Evolutionary conservation across 2,888 invertebrate species (phyloP).

Genomic region (Nemurella pictetii): DNA sequence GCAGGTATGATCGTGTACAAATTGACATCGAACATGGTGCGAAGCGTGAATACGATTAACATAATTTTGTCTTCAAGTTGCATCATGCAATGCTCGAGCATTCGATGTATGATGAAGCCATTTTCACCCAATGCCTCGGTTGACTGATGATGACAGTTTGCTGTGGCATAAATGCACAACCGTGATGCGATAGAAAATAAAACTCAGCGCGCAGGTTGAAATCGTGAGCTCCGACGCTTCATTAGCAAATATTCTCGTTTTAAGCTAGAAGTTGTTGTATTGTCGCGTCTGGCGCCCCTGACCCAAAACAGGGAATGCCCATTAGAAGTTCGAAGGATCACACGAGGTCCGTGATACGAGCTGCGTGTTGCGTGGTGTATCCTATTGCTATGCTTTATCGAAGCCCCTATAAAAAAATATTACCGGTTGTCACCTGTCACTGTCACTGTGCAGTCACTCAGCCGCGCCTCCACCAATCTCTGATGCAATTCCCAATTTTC

Average conservation of each 20-base stretch:
- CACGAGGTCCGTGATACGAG: not conserved
- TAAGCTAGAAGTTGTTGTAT: not conserved
- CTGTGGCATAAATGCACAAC: not conserved
- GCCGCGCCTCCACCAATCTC: not conserved
- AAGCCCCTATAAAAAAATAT: not conserved
- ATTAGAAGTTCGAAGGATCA: not conserved
- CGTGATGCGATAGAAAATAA: too few species aligned
- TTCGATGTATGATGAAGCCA: not conserved
- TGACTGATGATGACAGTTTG: not conserved
- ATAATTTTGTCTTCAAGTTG: too few species aligned
- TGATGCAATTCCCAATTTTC: not conserved
- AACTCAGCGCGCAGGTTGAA: not conserved
- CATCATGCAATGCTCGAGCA: too few species aligned
- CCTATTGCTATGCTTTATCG: too few species aligned
- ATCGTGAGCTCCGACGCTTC: not conserved
- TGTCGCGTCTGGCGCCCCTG: not conserved
- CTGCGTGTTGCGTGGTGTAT: not conserved
- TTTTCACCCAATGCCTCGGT: not conserved
- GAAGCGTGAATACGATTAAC: too few species aligned
- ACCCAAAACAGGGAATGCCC: not conserved
- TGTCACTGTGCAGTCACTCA: not conserved
- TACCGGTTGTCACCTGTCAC: too few species aligned
- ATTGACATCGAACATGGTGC: too few species aligned
- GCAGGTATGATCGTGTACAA: too few species aligned
- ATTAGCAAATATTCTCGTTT: not conserved